A percentile compares a stretch with the other conserved stretches of the same genome.
These are phyloP conservation scores for Scaptomyza polygonia DNA, from an alignment of 2,888 invertebrate species.

Conservation along the genomic window DNA sequence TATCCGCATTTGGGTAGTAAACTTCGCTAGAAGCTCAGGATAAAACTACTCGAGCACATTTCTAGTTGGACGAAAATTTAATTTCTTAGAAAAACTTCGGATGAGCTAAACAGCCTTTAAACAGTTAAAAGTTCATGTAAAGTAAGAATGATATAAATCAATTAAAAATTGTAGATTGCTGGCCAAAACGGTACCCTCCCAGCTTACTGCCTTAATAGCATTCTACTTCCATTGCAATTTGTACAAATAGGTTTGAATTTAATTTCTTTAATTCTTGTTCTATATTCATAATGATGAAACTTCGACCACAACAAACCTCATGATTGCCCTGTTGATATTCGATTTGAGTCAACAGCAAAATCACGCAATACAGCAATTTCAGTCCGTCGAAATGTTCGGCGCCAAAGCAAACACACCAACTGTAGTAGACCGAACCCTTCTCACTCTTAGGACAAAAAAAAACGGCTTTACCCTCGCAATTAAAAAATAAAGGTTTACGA, in stretches of 20 bases:
- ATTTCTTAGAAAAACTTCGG: too few species aligned
- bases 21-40: too few species aligned
- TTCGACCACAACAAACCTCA: conserved; percentile 42
- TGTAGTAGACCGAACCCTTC: background rate
- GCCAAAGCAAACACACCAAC: too few species aligned
- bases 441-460: background rate
- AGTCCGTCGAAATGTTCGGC: conserved; percentile 23
- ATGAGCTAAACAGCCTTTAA: too few species aligned
- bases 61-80: background rate
- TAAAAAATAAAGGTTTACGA: conserved; percentile 14
- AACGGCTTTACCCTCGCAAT: conserved; percentile 31
- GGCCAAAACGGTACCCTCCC: too few species aligned
- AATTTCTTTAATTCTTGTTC: background rate
- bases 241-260: background rate
- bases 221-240: background rate
- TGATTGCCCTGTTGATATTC: conserved; percentile 57
- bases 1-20: background rate
- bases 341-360: conserved; percentile 61
- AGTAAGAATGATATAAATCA: too few species aligned
- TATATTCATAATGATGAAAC: background rate
- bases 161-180: too few species aligned
- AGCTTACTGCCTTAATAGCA: too few species aligned
- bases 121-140: too few species aligned
- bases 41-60: background rate
- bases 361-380: conserved; percentile 69